These are phyloP conservation scores for Eupleurogrammus muticus DNA, from an alignment of 2,797 vertebrate species.

Conservation along the genomic window DNA sequence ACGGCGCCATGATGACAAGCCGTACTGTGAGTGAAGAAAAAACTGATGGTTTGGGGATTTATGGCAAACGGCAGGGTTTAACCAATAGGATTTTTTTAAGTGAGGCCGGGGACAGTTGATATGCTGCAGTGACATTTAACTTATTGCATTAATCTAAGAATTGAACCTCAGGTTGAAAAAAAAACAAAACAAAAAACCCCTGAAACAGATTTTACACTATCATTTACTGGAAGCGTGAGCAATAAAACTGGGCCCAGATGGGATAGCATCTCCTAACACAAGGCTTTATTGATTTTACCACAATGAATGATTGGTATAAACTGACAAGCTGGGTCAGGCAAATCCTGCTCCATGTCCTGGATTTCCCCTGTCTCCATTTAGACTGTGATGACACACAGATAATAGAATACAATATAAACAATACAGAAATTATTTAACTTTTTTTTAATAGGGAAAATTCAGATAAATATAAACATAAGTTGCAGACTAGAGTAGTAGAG, in stretches of 20 bases:
- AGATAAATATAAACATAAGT: too few species aligned
- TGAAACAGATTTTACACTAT: not conserved
- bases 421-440: too few species aligned
- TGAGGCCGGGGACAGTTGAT: not conserved
- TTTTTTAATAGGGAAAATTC: too few species aligned
- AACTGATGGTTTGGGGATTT: constrained; percentile 19
- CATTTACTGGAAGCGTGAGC: not conserved
- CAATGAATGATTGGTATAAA: not conserved
- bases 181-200: not conserved
- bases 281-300: not conserved
- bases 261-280: not conserved
- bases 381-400: too few species aligned
- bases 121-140: not conserved
- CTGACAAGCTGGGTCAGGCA: not conserved
- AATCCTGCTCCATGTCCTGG: too few species aligned
- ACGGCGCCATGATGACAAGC: constrained; percentile 9
- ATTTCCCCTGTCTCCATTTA: too few species aligned
- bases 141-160: not conserved
- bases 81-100: not conserved
- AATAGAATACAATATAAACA: too few species aligned
- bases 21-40: constrained; percentile 33
- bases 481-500: too few species aligned
- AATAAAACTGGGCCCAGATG: not conserved
- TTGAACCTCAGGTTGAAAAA: not conserved
- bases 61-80: not conserved